A percentile compares a stretch with the other conserved stretches of the same genome.
These are phyloP conservation scores for Drosophila orosa DNA, from an alignment of 1,140 invertebrate genomes.

Conservation along the genomic window DNA sequence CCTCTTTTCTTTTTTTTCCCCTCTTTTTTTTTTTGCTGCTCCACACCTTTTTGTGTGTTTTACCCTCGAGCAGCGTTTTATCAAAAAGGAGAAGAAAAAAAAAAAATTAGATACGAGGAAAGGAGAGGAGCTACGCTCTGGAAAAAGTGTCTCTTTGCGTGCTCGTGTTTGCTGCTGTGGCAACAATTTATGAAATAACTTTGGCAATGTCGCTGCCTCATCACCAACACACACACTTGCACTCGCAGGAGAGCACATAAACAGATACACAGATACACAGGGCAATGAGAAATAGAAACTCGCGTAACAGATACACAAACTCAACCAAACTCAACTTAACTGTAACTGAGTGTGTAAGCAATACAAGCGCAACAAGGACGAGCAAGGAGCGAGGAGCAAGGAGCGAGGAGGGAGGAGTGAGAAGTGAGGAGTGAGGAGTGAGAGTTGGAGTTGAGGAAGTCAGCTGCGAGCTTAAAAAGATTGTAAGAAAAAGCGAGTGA, in stretches of 20 bases:
- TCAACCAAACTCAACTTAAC: slow-evolving; percentile 58
- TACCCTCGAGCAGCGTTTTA: slow-evolving; percentile 44
- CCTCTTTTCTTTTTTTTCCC: neutral
- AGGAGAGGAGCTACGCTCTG: slow-evolving; percentile 17
- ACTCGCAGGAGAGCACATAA: slow-evolving; percentile 2
- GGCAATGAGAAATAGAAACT: slow-evolving; percentile 67
- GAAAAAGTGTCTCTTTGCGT: slow-evolving; percentile 29
- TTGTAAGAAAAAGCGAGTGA: neutral
- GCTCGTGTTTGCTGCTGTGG: slow-evolving; percentile 73
- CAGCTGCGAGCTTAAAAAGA: slow-evolving; percentile 25
- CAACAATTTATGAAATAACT: slow-evolving; percentile 82
- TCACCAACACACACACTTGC: slow-evolving; percentile 14
- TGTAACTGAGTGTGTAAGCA: slow-evolving; percentile 80
- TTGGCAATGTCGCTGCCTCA: slow-evolving; percentile 55
- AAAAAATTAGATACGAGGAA: slow-evolving; percentile 13
- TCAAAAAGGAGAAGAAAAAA: slow-evolving; percentile 34
- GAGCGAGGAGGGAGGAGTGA: neutral
- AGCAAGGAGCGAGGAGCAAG: neutral
- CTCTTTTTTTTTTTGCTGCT: neutral
- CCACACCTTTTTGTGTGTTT: slow-evolving; percentile 34
- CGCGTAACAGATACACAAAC: slow-evolving; percentile 79
- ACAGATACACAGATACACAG: slow-evolving; percentile 23
- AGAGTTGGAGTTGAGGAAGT: slow-evolving; percentile 13
- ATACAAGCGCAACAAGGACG: slow-evolving; percentile 37
- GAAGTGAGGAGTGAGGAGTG: neutral